These are phyloP conservation scores for Eupithecia centaureata DNA, from an alignment of 2,888 invertebrate genomes.

Conservation along the genomic window DNA sequence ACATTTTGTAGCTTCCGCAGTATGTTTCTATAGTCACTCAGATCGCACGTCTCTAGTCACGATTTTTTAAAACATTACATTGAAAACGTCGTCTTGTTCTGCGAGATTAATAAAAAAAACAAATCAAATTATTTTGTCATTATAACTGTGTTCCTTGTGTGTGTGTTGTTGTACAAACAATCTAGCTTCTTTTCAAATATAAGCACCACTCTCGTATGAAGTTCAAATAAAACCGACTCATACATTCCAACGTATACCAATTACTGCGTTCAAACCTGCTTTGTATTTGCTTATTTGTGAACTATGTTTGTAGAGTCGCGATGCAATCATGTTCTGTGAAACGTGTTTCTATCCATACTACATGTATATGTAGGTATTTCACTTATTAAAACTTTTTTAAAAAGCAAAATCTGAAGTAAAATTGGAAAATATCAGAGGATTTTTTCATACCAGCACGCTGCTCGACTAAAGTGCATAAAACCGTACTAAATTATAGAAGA, in stretches of 20 bases:
- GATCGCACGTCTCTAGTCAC: no score
- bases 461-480: not conserved
- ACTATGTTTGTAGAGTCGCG: conserved; percentile 2
- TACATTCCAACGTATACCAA: not conserved
- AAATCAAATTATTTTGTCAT: no score
- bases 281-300: not conserved
- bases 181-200: not conserved
- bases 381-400: not conserved
- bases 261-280: not conserved
- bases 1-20: not conserved
- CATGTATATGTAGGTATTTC: not conserved
- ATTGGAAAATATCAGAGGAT: not conserved
- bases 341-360: not conserved
- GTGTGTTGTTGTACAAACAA: no score
- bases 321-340: conserved; percentile 6
- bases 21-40: no score
- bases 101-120: no score
- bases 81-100: no score
- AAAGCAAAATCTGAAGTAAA: not conserved
- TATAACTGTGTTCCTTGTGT: no score
- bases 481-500: not conserved
- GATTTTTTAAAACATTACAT: no score
- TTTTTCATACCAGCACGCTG: no score
- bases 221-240: not conserved
- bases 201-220: not conserved